These are phyloP conservation scores for Tachysurus fulvidraco DNA, from an alignment of 2,113 vertebrate species.

Conservation along the genomic window DNA sequence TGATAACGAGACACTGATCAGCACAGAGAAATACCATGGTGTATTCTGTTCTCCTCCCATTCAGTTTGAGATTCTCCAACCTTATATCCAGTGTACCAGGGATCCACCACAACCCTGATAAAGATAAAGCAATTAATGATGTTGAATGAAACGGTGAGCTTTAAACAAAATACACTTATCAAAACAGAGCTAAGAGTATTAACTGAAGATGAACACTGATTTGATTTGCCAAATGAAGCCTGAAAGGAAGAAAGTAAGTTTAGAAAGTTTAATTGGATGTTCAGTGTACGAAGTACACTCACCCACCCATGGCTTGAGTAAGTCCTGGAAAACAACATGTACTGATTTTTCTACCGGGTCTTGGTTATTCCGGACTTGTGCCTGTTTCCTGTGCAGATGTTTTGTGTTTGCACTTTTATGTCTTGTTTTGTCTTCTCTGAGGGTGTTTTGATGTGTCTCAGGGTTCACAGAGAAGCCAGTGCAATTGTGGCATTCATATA, in stretches of 20 bases:
- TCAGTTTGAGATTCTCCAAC: neutral
- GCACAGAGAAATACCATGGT: neutral
- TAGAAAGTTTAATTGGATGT: neutral
- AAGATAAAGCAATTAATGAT: neutral
- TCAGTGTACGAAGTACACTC: neutral
- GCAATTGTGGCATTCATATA: neutral
- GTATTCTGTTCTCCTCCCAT: neutral
- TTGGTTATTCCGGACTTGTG: constrained; percentile 18
- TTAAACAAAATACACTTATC: neutral
- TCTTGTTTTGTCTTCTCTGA: constrained; percentile 54
- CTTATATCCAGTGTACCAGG: neutral
- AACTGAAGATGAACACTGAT: neutral
- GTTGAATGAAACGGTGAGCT: neutral
- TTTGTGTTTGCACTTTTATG: constrained; percentile 48
- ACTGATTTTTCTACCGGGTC: neutral
- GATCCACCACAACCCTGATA: neutral
- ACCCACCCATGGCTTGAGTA: constrained; percentile 13
- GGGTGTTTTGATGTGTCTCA: constrained; percentile 36
- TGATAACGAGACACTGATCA: constrained; percentile 26
- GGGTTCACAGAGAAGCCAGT: constrained; percentile 36
- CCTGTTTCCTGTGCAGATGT: constrained; percentile 53
- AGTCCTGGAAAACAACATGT: neutral
- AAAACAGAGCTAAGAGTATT: neutral
- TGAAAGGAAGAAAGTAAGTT: neutral
- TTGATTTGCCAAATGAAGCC: neutral